Evolutionary conservation across 1,140 invertebrate genomes (phyloP).

Genomic region (Heterodera carotae): DNA sequence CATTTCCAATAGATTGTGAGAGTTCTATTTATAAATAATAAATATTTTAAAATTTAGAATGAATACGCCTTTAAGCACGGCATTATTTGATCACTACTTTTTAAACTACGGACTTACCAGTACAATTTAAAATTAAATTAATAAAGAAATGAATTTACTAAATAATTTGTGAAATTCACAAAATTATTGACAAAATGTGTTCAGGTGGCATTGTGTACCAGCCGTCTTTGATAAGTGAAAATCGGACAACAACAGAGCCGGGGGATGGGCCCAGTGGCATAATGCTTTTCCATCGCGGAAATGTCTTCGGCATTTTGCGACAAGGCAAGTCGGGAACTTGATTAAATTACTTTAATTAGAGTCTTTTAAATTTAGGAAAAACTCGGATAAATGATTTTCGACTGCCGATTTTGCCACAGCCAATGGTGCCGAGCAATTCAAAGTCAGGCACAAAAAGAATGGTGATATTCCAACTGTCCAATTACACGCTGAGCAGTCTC

Average conservation of each 20-base stretch:
- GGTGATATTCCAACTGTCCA: slow-evolving; percentile 63
- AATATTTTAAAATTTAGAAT: slow-evolving; percentile 26
- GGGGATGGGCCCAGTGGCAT: slow-evolving; percentile 28
- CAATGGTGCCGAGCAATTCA: slow-evolving; percentile 39
- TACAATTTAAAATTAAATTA: background rate
- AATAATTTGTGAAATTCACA: too few species aligned
- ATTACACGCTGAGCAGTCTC: slow-evolving; percentile 60
- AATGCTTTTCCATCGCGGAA: slow-evolving; percentile 59
- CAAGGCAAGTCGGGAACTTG: slow-evolving; percentile 44
- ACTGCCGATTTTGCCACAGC: slow-evolving; percentile 56
- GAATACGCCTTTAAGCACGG: slow-evolving; percentile 61
- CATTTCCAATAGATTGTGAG: slow-evolving; percentile 55
- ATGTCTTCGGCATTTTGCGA: slow-evolving; percentile 63
- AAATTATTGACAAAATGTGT: slow-evolving; percentile 6
- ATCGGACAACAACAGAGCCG: background rate
- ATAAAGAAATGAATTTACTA: background rate
- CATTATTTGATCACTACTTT: slow-evolving; percentile 64
- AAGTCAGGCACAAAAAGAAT: slow-evolving; percentile 47
- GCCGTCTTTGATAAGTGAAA: background rate
- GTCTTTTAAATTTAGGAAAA: slow-evolving; percentile 41
- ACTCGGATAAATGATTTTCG: slow-evolving; percentile 64
- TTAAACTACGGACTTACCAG: slow-evolving; percentile 64
- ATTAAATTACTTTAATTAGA: background rate
- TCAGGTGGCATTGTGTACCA: slow-evolving; percentile 23
- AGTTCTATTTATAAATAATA: background rate